Evolutionary conservation across 2,113 vertebrate species (phyloP).

Genomic region (Halcyon senegalensis): DNA sequence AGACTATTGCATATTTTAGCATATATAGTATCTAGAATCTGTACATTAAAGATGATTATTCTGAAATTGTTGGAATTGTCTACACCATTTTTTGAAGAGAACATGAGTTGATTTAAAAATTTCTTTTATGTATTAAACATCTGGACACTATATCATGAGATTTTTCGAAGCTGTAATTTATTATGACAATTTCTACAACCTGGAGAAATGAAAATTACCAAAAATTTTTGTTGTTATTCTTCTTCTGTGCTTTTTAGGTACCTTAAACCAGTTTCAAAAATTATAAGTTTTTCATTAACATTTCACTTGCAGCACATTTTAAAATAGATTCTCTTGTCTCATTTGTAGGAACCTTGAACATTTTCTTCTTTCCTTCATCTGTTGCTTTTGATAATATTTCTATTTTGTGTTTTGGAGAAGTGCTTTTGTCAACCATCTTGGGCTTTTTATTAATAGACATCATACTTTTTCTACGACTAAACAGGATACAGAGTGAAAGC

Average conservation of each 20-base stretch:
- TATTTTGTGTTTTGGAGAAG: not conserved
- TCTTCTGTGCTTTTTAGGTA: not conserved
- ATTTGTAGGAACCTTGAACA: not conserved
- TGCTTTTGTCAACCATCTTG: not conserved
- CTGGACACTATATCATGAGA: not conserved
- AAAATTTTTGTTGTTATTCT: not conserved
- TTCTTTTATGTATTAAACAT: slow-evolving; percentile 39
- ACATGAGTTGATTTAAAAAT: not conserved
- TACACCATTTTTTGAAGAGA: slow-evolving; percentile 17
- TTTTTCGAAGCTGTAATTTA: not conserved
- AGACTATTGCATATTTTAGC: slow-evolving; percentile 75
- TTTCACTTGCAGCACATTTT: not conserved
- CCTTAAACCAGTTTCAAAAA: not conserved
- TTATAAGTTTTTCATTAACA: not conserved
- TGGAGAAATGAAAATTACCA: not conserved
- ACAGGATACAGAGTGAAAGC: not conserved
- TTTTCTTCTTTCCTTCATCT: not conserved
- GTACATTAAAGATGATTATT: slow-evolving; percentile 55
- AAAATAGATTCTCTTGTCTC: not conserved
- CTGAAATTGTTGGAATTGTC: slow-evolving; percentile 28
- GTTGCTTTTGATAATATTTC: not conserved
- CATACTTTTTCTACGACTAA: not conserved
- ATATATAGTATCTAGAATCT: slow-evolving; percentile 63
- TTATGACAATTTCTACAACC: not conserved
- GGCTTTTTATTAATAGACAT: not conserved